Evolutionary conservation across 2,888 invertebrate genomes (phyloP).

Genomic region (Drosophila bunnanda): DNA sequence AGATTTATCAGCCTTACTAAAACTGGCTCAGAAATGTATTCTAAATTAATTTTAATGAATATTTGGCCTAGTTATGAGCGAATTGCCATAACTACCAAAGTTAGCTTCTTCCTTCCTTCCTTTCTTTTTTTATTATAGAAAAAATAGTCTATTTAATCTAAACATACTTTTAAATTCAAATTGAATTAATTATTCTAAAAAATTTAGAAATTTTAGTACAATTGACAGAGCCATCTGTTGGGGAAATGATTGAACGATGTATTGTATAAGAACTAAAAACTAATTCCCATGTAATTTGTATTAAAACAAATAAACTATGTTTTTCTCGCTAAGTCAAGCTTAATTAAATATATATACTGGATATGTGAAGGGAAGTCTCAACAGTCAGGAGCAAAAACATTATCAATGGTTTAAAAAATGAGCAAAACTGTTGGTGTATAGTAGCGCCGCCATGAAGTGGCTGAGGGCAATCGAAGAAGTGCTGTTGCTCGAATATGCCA

Average conservation of each 20-base stretch:
- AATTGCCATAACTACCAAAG: too few relatives aligned
- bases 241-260: accelerated
- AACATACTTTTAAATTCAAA: too few relatives aligned
- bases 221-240: neutral
- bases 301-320: neutral
- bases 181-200: neutral
- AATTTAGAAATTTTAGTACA: neutral
- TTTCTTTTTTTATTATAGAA: too few relatives aligned
- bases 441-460: neutral
- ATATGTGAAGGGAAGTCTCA: accelerated
- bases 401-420: neutral
- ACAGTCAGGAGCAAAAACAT: too few relatives aligned
- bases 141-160: too few relatives aligned
- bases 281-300: neutral
- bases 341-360: accelerated
- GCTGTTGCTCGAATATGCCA: neutral
- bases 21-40: too few relatives aligned
- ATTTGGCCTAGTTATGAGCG: too few relatives aligned
- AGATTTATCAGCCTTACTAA: too few relatives aligned
- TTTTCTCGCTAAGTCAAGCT: neutral
- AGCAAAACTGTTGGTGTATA: accelerated
- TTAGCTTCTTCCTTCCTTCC: too few relatives aligned
- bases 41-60: too few relatives aligned
- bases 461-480: neutral
- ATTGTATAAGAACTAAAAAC: neutral